Evolutionary conservation across 2,888 invertebrate species (phyloP).

Genomic region (Athalia circularis): DNA sequence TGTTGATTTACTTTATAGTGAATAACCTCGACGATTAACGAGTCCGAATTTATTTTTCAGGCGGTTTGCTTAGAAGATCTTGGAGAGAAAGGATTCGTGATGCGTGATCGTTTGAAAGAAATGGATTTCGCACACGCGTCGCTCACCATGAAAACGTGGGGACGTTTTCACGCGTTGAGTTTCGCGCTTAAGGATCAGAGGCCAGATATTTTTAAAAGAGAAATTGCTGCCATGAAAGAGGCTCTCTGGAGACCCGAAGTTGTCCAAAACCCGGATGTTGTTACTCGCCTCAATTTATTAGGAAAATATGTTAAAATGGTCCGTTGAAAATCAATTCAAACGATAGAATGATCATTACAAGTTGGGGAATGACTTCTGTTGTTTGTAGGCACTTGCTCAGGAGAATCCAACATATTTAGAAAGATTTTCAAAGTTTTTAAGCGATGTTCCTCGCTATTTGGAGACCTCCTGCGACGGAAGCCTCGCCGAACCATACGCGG

Average conservation of each 20-base stretch:
- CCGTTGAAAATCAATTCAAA: background rate
- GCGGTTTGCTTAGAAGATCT: conserved; percentile 56
- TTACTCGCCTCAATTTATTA: background rate
- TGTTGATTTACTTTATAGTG: too few relatives aligned
- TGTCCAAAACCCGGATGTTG: conserved; percentile 32
- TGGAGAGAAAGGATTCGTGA: conserved; percentile 49
- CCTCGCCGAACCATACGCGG: conserved; percentile 57
- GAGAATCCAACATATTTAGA: conserved; percentile 51
- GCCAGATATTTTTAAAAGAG: conserved; percentile 51
- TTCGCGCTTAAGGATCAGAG: conserved; percentile 53
- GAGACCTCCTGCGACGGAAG: conserved; percentile 43
- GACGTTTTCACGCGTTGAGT: conserved; percentile 56
- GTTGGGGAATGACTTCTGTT: background rate
- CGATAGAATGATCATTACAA: background rate
- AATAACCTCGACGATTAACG: too few relatives aligned
- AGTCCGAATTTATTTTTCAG: conserved; percentile 37
- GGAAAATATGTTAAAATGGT: conserved; percentile 45
- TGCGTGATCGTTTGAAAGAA: conserved; percentile 49
- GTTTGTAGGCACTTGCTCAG: conserved; percentile 45
- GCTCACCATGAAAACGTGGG: conserved; percentile 50
- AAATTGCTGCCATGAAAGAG: conserved; percentile 50
- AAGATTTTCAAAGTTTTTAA: conserved; percentile 50
- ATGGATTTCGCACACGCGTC: conserved; percentile 55
- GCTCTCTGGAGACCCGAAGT: background rate
- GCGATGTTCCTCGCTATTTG: conserved; percentile 32